A percentile compares a stretch with the other conserved stretches of the same genome.
Conservation (phyloP, 1,140 invertebrate genomes). For the Drosophila miranda region DNA sequence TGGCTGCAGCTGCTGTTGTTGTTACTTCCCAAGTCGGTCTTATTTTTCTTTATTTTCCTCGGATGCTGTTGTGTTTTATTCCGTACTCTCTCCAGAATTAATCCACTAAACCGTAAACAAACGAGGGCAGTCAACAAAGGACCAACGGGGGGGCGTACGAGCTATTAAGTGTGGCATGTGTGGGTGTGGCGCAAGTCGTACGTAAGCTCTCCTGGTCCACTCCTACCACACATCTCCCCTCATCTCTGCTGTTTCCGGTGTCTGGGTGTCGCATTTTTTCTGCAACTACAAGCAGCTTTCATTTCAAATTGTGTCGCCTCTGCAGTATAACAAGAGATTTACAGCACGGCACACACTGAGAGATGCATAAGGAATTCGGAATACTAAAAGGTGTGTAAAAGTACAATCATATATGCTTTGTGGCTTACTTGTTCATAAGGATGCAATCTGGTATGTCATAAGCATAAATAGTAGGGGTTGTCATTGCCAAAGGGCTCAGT, state of each 20-base stretch:
- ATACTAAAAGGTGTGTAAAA: neutral
- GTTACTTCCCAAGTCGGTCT: slow-evolving; percentile 10
- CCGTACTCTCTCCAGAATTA: slow-evolving; percentile 52
- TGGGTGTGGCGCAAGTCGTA: slow-evolving; percentile 38
- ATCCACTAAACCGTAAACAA: slow-evolving; percentile 79
- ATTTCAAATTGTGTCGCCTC: slow-evolving; percentile 47
- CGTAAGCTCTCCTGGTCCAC: slow-evolving; percentile 39
- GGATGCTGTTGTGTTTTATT: slow-evolving; percentile 17
- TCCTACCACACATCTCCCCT: neutral
- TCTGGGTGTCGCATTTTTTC: slow-evolving; percentile 17
- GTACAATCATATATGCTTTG: slow-evolving; percentile 15
- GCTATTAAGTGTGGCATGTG: slow-evolving; percentile 58
- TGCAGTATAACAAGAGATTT: slow-evolving; percentile 54
- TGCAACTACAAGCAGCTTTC: slow-evolving; percentile 49
- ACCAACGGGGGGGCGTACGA: slow-evolving; percentile 74
- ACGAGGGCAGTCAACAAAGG: slow-evolving; percentile 73
- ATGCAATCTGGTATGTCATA: no score
- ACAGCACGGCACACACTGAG: slow-evolving; percentile 27
- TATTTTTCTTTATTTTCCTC: slow-evolving; percentile 22
- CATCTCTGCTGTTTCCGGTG: slow-evolving; percentile 22
- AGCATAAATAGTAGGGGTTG: no score
- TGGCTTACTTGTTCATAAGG: neutral
- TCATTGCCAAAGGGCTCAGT: no score
- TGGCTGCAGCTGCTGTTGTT: slow-evolving; percentile 25
- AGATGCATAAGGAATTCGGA: slow-evolving; percentile 10